Percentiles rank a stretch among this genome's conserved stretches.
These are phyloP conservation scores for Metallyticus violacea DNA, from an alignment of 2,888 invertebrate genomes.

Conservation along the genomic window DNA sequence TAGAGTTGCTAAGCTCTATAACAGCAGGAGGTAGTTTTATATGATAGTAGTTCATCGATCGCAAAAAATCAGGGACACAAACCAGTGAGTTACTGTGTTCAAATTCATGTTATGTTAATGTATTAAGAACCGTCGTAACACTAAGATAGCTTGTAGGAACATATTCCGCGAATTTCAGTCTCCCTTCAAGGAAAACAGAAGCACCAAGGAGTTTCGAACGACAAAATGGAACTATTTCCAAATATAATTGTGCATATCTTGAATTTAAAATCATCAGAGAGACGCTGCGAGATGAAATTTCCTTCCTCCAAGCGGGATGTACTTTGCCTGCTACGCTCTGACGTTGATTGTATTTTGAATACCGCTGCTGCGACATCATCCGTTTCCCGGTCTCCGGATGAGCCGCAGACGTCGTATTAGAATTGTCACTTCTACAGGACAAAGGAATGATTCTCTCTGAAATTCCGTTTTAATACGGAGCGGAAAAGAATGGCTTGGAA, in stretches of 20 bases:
- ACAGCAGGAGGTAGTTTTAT: too few species aligned
- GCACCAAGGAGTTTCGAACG: too few species aligned
- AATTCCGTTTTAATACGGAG: neutral
- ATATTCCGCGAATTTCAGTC: neutral
- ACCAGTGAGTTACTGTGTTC: too few species aligned
- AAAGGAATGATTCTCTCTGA: too few species aligned
- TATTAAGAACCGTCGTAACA: too few species aligned
- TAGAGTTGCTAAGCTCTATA: too few species aligned
- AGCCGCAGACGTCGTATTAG: neutral
- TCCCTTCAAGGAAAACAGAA: neutral
- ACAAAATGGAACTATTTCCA: neutral
- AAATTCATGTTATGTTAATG: too few species aligned
- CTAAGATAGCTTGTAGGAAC: too few species aligned
- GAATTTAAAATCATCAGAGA: neutral
- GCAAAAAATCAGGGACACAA: too few species aligned
- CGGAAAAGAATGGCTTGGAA: neutral
- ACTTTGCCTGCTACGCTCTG: neutral
- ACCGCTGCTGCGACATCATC: neutral
- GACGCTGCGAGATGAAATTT: neutral
- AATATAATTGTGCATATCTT: neutral
- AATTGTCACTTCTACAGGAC: neutral
- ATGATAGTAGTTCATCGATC: too few species aligned
- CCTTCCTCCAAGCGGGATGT: too few species aligned
- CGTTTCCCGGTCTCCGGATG: too few species aligned
- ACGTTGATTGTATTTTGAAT: neutral